Conservation (phyloP, 1,140 invertebrate genomes). For the Cydia strobilella region DNA sequence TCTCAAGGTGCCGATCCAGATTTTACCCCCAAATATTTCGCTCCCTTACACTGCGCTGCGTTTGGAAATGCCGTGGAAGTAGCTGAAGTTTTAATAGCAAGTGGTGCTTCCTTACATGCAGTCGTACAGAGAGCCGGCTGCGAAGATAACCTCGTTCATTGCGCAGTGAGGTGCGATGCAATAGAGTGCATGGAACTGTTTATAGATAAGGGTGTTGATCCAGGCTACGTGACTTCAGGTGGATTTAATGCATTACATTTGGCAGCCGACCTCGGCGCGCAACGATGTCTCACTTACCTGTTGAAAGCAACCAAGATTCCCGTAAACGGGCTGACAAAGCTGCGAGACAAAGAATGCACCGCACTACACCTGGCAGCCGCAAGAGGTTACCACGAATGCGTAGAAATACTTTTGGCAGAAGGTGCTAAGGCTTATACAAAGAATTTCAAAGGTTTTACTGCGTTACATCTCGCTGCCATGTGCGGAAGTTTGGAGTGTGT, state of each 20-base stretch:
- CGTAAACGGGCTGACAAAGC: conserved; percentile 66
- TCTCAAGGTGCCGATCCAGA: conserved; percentile 80
- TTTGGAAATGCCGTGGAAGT: conserved; percentile 79
- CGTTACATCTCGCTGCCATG: conserved; percentile 82
- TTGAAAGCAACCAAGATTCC: conserved; percentile 78
- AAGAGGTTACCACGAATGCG: conserved; percentile 83
- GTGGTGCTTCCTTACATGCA: conserved; percentile 73
- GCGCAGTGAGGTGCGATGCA: conserved; percentile 80
- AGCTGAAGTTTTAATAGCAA: conserved; percentile 77
- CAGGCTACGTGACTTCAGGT: conserved; percentile 78
- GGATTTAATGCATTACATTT: conserved; percentile 83
- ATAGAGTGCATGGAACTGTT: conserved; percentile 81
- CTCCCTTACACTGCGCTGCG: conserved; percentile 82
- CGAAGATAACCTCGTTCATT: conserved; percentile 81
- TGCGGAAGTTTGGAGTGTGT: conserved; percentile 80
- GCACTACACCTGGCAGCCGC: conserved; percentile 85
- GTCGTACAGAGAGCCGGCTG: conserved; percentile 71
- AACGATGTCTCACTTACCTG: conserved; percentile 78
- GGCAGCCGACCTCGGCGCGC: conserved; percentile 80
- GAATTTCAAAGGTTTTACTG: conserved; percentile 81
- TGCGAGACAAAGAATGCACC: conserved; percentile 81
- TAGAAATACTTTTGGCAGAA: conserved; percentile 81
- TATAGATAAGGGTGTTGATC: conserved; percentile 76
- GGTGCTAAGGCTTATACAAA: conserved; percentile 81
- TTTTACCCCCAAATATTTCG: conserved; percentile 77